Evolutionary conservation across 53 echinoderm and acorn worm genomes (phyloP).

Genomic region (Actinopyga echinites): DNA sequence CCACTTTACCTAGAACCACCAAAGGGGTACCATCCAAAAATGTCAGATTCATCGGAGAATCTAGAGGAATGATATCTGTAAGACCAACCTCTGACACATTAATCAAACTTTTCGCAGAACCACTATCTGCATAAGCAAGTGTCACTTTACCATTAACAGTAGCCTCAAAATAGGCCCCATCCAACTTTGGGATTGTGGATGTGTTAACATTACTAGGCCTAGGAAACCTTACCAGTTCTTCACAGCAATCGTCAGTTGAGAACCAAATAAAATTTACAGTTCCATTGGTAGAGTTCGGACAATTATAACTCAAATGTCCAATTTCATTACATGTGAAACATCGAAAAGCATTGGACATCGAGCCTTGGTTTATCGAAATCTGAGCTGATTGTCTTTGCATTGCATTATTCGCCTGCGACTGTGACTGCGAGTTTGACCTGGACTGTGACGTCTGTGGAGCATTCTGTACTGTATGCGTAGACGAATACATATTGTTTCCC

Average conservation of each 20-base stretch:
- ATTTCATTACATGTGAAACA: neutral
- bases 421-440: too few species aligned
- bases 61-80: neutral
- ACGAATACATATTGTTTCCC: neutral
- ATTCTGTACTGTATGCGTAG: too few species aligned
- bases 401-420: too few species aligned
- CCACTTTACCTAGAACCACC: neutral
- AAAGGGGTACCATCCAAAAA: conserved; percentile 11
- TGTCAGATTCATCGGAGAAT: neutral
- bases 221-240: neutral
- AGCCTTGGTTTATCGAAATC: too few species aligned
- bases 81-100: neutral
- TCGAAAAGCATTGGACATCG: neutral
- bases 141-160: neutral
- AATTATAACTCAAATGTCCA: neutral
- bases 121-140: conserved; percentile 16
- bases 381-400: too few species aligned
- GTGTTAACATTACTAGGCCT: too few species aligned
- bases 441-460: too few species aligned
- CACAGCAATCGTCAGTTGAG: neutral
- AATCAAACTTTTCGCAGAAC: conserved; percentile 3
- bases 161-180: conserved; percentile 9
- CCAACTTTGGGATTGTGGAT: neutral
- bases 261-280: neutral
- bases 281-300: neutral